Conservation (phyloP, 2,113 vertebrate genomes). For the Caloenas nicobarica region DNA sequence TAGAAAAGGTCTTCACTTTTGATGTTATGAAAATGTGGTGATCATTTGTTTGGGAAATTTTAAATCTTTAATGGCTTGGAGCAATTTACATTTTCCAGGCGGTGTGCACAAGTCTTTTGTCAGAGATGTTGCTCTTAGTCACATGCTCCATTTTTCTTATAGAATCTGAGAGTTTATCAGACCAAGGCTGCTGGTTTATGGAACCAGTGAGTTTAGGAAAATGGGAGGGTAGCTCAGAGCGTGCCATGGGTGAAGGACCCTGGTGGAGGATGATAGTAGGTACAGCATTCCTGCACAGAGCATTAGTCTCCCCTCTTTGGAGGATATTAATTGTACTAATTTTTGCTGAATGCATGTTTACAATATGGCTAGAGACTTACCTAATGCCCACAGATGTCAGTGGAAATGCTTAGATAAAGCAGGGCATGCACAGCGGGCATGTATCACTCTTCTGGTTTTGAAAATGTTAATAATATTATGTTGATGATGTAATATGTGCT, state of each 20-base stretch:
- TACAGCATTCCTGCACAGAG: background rate
- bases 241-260: background rate
- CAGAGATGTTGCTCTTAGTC: background rate
- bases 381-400: background rate
- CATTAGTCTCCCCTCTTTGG: background rate
- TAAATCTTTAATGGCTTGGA: background rate
- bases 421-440: background rate
- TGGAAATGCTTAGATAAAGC: background rate
- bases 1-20: background rate
- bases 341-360: background rate
- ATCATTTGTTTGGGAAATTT: background rate
- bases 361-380: background rate
- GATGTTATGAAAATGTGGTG: background rate
- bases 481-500: background rate
- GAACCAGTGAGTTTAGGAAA: background rate
- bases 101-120: background rate
- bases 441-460: background rate
- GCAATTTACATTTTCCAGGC: background rate
- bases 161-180: background rate
- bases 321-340: background rate
- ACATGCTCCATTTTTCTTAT: background rate
- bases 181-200: background rate
- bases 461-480: background rate
- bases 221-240: background rate
- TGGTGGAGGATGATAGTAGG: too few species aligned